These are phyloP conservation scores for Epinotia ramella DNA, from an alignment of 2,888 invertebrate genomes.

Conservation along the genomic window DNA sequence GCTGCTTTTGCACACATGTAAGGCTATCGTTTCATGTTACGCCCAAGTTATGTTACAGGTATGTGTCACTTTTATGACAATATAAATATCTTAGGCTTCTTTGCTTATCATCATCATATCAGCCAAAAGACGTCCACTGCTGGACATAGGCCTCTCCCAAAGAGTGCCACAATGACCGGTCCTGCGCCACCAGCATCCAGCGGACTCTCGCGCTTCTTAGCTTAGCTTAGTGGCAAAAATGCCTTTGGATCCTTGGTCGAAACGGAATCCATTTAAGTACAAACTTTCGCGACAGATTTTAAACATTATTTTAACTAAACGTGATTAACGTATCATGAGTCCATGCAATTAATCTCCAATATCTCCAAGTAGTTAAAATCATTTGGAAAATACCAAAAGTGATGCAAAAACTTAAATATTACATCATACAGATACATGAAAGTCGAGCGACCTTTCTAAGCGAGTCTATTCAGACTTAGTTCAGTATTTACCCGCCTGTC, in stretches of 20 bases:
- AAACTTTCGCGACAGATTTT: no score
- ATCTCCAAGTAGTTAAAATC: neutral
- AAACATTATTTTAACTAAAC: no score
- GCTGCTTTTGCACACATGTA: neutral
- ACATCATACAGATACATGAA: neutral
- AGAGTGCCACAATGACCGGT: no score
- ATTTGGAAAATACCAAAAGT: neutral
- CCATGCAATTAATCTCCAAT: neutral
- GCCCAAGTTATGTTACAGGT: neutral
- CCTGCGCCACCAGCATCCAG: no score
- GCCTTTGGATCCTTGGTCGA: no score
- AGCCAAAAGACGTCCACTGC: no score
- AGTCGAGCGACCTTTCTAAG: neutral
- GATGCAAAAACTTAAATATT: neutral
- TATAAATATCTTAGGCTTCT: neutral
- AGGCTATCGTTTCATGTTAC: neutral
- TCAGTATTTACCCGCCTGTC: constrained; percentile 1
- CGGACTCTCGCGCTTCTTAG: no score
- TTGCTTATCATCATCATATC: no score
- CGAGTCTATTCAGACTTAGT: constrained; percentile 2
- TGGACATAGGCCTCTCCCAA: no score
- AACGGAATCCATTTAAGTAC: no score
- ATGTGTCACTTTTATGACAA: neutral
- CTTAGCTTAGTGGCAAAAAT: no score
- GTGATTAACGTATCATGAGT: no score